Evolutionary conservation across 23 tunicate species (phyloP).

Genomic region (Styela clava): DNA sequence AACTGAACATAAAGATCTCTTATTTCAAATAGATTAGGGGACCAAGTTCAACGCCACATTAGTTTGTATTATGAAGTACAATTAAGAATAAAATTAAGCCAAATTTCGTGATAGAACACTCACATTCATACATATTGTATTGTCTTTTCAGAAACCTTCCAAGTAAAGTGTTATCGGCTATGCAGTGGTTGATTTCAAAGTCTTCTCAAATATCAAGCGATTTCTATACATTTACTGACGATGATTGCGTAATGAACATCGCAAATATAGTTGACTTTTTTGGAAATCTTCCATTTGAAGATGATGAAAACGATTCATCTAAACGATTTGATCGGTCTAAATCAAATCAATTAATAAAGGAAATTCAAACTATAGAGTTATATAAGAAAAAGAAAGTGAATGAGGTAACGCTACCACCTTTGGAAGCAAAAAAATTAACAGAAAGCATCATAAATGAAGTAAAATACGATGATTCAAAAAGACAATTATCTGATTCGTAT

Average conservation of each 20-base stretch:
- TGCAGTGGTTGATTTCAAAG: conserved; percentile 20
- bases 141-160: conserved; percentile 28
- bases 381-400: conserved; percentile 6
- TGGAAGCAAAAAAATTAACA: neutral
- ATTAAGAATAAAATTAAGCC: too few species aligned
- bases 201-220: conserved; percentile 13
- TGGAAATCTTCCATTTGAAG: neutral
- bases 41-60: too few species aligned
- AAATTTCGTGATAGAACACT: too few species aligned
- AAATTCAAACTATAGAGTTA: conserved; percentile 20
- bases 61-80: too few species aligned
- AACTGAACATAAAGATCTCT: too few species aligned
- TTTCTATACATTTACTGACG: conserved; percentile 54
- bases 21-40: too few species aligned
- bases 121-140: too few species aligned
- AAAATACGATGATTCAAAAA: too few species aligned
- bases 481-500: too few species aligned
- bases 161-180: conserved; percentile 20
- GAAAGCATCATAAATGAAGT: neutral
- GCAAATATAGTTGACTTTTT: conserved; percentile 34
- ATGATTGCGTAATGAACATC: conserved; percentile 66
- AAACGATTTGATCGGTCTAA: neutral
- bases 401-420: neutral
- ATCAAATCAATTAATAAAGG: neutral
- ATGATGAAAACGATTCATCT: neutral